These are phyloP conservation scores for Axis porcinus DNA, from an alignment of 2,113 vertebrate species.

Conservation along the genomic window DNA sequence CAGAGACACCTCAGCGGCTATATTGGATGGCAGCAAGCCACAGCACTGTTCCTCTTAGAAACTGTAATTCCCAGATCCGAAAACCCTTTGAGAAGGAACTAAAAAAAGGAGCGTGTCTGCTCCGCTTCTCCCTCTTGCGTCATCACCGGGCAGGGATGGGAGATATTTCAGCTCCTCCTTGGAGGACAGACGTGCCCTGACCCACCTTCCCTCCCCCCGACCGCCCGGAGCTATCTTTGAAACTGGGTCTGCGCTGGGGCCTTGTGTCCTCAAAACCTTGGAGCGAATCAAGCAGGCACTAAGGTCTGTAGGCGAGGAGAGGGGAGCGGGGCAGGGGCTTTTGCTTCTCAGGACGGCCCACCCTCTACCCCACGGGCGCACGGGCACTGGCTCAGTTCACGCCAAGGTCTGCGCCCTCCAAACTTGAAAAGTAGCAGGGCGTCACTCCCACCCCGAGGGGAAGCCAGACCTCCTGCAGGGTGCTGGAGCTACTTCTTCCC, in stretches of 20 bases:
- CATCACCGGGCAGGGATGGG: background rate
- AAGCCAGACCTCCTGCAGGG: background rate
- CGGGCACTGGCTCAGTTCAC: fast-evolving
- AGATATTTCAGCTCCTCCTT: constrained; percentile 13
- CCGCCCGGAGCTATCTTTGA: constrained; percentile 47
- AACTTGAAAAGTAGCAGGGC: background rate
- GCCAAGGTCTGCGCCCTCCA: fast-evolving
- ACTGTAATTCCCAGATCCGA: constrained; percentile 6
- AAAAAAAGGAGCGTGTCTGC: background rate
- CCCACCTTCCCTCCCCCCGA: constrained; percentile 46
- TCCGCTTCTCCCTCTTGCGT: background rate
- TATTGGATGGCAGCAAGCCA: background rate
- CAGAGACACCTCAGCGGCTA: background rate
- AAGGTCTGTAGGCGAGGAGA: background rate
- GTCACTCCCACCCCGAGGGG: background rate
- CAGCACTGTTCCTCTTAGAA: background rate
- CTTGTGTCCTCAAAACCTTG: background rate
- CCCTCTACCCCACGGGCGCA: fast-evolving
- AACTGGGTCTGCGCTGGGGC: constrained; percentile 40
- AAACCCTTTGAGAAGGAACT: constrained; percentile 5
- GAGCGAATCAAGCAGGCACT: fast-evolving
- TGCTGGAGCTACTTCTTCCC: background rate
- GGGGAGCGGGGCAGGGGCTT: background rate
- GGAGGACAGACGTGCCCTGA: constrained; percentile 21
- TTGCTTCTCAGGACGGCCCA: background rate